Evolutionary conservation across 2,888 invertebrate species (phyloP).

Genomic region (Sphaerophoria rueppellii): DNA sequence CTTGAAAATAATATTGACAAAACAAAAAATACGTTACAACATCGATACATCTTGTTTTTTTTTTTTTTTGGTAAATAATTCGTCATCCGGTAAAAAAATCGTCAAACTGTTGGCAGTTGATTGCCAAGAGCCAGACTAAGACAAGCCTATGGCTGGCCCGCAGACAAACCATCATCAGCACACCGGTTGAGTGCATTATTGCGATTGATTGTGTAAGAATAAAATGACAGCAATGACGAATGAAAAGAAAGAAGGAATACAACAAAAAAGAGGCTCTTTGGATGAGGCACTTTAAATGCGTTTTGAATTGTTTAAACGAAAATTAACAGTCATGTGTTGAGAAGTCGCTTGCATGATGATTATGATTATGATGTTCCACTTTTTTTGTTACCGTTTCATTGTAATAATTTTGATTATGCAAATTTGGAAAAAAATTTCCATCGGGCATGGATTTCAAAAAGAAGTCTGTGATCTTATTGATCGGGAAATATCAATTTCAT

Average conservation of each 20-base stretch:
- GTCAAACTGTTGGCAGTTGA: slow-evolving; percentile 61
- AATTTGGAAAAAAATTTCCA: slow-evolving; percentile 6
- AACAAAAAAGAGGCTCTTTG: background rate
- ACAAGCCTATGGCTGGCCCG: background rate
- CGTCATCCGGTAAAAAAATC: slow-evolving; percentile 60
- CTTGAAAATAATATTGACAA: slow-evolving; percentile 36
- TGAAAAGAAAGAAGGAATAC: background rate
- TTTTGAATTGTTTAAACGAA: slow-evolving; percentile 43
- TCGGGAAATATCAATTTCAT: too few relatives aligned
- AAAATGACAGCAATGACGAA: slow-evolving; percentile 15
- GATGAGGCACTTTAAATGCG: slow-evolving; percentile 56
- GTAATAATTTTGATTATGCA: slow-evolving; percentile 37
- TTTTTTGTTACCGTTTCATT: slow-evolving; percentile 31
- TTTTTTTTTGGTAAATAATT: slow-evolving; percentile 59
- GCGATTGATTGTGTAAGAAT: slow-evolving; percentile 66
- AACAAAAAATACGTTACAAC: slow-evolving; percentile 58
- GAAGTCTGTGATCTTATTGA: too few relatives aligned
- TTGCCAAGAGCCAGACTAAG: slow-evolving; percentile 40
- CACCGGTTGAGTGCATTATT: slow-evolving; percentile 62
- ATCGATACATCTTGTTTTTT: slow-evolving; percentile 41
- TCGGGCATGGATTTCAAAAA: background rate
- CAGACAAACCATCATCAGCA: slow-evolving; percentile 1
- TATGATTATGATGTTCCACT: slow-evolving; percentile 25
- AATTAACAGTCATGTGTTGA: background rate
- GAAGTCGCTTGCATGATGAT: background rate